A percentile compares a stretch with the other conserved stretches of the same genome.
Evolutionary conservation across 2,113 vertebrate genomes (phyloP).

Genomic region (Callospermophilus lateralis): DNA sequence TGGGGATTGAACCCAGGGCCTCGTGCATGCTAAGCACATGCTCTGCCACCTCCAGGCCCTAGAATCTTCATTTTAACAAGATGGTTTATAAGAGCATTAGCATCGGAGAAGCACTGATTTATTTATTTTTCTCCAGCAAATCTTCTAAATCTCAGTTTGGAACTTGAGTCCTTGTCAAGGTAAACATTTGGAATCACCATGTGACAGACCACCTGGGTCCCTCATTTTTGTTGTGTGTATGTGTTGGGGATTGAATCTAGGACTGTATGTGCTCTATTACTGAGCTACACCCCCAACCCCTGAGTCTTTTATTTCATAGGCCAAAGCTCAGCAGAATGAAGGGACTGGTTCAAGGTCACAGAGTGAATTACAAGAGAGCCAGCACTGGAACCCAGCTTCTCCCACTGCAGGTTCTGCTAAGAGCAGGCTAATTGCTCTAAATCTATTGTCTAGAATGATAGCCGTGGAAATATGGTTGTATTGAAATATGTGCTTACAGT

Average conservation of each 20-base stretch:
- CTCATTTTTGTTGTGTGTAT: background rate
- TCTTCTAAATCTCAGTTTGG: constrained; percentile 16
- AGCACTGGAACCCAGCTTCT: background rate
- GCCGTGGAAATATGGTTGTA: background rate
- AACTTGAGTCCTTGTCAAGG: constrained; percentile 26
- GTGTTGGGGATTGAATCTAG: background rate
- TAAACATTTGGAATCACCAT: background rate
- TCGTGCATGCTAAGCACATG: background rate
- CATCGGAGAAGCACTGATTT: background rate
- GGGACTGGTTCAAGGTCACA: background rate
- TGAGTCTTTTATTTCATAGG: background rate
- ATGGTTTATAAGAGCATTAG: background rate
- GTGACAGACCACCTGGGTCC: background rate
- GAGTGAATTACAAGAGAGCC: background rate
- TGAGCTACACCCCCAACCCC: too few species aligned
- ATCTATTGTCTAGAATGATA: background rate
- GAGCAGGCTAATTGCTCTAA: background rate
- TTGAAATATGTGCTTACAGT: background rate
- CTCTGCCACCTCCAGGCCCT: background rate
- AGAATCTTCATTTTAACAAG: background rate
- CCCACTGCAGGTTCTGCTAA: background rate
- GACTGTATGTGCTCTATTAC: background rate
- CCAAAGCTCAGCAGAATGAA: background rate
- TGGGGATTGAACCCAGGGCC: background rate
- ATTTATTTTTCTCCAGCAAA: constrained; percentile 14